Percentiles rank a stretch among this genome's conserved stretches.
These are phyloP conservation scores for Agrypnia vestita DNA, from an alignment of 1,140 invertebrate species.

Conservation along the genomic window DNA sequence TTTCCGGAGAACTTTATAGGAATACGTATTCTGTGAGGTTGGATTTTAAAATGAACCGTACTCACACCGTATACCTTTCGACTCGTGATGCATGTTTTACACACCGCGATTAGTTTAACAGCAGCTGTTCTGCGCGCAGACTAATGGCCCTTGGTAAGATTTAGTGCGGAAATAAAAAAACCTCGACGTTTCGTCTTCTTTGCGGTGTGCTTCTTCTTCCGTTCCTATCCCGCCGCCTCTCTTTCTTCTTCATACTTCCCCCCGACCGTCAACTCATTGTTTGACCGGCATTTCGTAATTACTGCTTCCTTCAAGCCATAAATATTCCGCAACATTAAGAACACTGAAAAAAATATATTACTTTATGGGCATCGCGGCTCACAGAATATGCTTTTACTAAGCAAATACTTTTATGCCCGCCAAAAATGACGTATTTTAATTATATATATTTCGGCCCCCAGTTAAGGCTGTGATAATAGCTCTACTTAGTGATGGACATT, in stretches of 20 bases:
- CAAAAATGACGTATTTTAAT: no score
- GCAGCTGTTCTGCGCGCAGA: constrained; percentile 1
- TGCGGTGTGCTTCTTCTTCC: constrained; percentile 4
- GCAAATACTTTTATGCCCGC: no score
- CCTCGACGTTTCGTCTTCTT: constrained; percentile 18
- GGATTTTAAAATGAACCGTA: no score
- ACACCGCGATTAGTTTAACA: neutral
- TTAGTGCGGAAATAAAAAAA: constrained; percentile 43
- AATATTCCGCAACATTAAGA: constrained; percentile 15
- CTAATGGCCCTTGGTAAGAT: constrained; percentile 45
- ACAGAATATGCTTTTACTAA: neutral
- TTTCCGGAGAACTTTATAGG: no score
- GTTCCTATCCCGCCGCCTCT: neutral
- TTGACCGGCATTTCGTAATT: constrained; percentile 39
- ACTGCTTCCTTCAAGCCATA: constrained; percentile 12
- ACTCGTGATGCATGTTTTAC: neutral
- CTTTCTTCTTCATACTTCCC: neutral
- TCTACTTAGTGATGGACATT: no score
- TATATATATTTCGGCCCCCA: no score
- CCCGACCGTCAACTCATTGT: neutral
- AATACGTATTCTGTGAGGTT: no score
- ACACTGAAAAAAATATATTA: constrained; percentile 16
- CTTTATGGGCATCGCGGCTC: neutral
- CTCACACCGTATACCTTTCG: neutral
- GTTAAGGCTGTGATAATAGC: no score